phyloP scores from a whole-genome alignment of 2,888 invertebrate genomes.

The Hemistola chrysoprasaria region DNA sequence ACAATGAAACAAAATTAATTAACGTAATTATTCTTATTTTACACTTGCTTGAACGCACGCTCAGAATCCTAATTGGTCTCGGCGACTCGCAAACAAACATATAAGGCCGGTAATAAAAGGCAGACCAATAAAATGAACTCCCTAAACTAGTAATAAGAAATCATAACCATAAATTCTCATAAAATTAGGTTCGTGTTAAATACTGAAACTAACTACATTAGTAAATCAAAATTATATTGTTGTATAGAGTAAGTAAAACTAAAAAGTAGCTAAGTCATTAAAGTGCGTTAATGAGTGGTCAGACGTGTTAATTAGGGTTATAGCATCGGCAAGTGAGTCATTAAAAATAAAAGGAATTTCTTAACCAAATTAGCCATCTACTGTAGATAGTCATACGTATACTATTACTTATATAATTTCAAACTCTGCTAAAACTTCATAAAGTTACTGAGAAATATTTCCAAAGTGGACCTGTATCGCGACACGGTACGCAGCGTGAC shows the following conservation, averaged over 20 bases:
- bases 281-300: conserved; percentile 4
- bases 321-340: no score
- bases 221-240: conserved; percentile 8
- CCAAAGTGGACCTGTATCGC: conserved; percentile 37
- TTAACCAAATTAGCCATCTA: no score
- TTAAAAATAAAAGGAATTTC: no score
- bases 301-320: background rate
- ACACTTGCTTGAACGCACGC: conserved; percentile 29
- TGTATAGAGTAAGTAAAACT: background rate
- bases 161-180: conserved; percentile 8
- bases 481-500: conserved; percentile 74
- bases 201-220: conserved; percentile 10
- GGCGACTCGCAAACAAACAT: conserved; percentile 1
- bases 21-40: conserved; percentile 56
- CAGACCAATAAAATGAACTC: conserved; percentile 12
- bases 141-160: conserved; percentile 7
- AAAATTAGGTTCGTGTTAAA: conserved; percentile 6
- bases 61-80: conserved; percentile 47
- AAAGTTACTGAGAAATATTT: conserved; percentile 30
- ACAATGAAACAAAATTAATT: conserved; percentile 62
- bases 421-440: conserved; percentile 23
- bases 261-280: no score
- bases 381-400: no score
- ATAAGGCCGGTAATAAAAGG: conserved; percentile 3
- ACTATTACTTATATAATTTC: conserved; percentile 18